phyloP scores from a whole-genome alignment of 37 sponge, comb jelly and placozoan genomes.

The Hexactinellida sp. region DNA sequence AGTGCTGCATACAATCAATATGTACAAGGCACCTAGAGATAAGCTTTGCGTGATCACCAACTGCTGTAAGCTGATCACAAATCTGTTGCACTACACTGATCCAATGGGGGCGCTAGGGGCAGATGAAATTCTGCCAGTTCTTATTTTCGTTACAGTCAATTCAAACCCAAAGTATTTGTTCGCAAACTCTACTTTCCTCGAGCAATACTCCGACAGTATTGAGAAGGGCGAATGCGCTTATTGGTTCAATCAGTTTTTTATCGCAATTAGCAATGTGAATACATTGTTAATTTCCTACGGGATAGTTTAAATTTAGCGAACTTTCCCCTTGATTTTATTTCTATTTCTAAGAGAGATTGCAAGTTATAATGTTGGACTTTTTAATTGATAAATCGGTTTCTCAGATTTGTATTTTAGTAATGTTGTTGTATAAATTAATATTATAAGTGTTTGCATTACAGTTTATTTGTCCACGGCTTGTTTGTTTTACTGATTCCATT shows the following conservation, averaged over 20 bases:
- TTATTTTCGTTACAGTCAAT: not conserved
- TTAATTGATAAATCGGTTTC: not conserved
- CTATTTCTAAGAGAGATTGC: not conserved
- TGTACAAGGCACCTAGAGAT: not conserved
- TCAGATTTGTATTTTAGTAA: not conserved
- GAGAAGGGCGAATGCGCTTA: not conserved
- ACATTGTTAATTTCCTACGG: not conserved
- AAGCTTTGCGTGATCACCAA: not conserved
- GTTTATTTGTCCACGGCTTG: not conserved
- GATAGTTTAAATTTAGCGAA: not conserved
- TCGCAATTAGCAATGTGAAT: not conserved
- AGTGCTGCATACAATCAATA: not conserved
- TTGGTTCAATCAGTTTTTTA: constrained; percentile 3
- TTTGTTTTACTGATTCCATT: too few species aligned
- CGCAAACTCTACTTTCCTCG: not conserved
- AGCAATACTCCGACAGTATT: constrained; percentile 1
- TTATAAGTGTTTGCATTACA: not conserved
- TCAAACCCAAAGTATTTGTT: not conserved
- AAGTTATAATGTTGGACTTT: not conserved
- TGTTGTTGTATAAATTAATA: not conserved
- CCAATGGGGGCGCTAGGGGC: not conserved
- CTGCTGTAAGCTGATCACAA: constrained; percentile 10
- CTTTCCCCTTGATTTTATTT: not conserved
- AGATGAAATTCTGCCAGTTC: not conserved
- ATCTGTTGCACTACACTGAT: not conserved